Conservation (phyloP, 2,113 vertebrate genomes). For the Aptenodytes forsteri region DNA sequence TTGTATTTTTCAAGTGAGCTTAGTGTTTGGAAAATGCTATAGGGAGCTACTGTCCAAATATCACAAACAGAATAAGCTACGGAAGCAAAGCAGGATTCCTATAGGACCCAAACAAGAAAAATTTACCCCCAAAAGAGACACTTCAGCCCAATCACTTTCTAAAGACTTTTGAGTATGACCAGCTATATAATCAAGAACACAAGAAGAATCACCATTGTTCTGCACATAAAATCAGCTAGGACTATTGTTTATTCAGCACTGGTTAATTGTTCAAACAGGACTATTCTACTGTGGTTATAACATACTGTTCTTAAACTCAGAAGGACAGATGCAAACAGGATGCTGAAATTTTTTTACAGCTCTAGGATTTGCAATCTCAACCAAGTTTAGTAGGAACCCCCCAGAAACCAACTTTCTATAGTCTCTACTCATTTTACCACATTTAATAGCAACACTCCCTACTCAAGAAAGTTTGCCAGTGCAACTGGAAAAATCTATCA, state of each 20-base stretch:
- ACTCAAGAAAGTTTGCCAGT: not conserved
- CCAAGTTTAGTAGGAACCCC: not conserved
- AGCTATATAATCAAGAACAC: not conserved
- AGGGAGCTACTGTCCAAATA: not conserved
- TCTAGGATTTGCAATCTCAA: not conserved
- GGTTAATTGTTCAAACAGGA: not conserved
- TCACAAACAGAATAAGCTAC: not conserved
- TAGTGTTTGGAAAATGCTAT: not conserved
- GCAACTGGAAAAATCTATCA: not conserved
- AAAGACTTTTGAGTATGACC: not conserved
- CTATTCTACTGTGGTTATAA: not conserved
- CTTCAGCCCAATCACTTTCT: not conserved
- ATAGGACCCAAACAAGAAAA: not conserved
- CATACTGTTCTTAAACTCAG: not conserved
- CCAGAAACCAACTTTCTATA: not conserved
- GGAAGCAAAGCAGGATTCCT: not conserved
- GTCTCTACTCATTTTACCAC: not conserved
- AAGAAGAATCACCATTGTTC: not conserved
- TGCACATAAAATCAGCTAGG: not conserved
- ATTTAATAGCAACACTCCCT: not conserved
- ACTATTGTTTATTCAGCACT: not conserved
- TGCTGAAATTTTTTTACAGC: not conserved
- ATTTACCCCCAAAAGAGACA: not conserved
- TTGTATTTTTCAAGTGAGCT: not conserved
- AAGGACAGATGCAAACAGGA: not conserved